Evolutionary conservation across 2,888 invertebrate species (phyloP).

Genomic region (Dynastes grantii): DNA sequence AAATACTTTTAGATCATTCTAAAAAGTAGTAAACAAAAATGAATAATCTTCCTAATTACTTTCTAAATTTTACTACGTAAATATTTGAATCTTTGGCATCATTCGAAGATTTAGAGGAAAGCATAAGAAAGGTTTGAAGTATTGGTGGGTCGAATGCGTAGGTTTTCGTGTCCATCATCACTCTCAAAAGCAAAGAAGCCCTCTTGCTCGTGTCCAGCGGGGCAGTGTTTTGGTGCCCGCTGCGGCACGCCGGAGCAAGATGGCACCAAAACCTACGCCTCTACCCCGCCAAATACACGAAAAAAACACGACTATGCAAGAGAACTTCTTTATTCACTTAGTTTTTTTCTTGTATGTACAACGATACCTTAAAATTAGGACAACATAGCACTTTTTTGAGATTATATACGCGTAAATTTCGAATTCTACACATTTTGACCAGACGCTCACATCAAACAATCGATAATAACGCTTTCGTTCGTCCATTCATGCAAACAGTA

Average conservation of each 20-base stretch:
- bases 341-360: conserved; percentile 58
- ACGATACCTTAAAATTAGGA: conserved; percentile 58
- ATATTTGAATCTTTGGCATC: neutral
- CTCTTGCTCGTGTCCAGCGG: conserved; percentile 71
- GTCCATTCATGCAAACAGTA: conserved; percentile 8
- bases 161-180: conserved; percentile 50
- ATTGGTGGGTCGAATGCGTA: conserved; percentile 50
- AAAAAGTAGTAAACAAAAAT: no score
- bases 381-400: conserved; percentile 56
- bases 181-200: conserved; percentile 66
- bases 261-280: conserved; percentile 76
- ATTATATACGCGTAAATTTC: conserved; percentile 53
- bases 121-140: neutral
- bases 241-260: conserved; percentile 70
- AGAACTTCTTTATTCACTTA: conserved; percentile 70
- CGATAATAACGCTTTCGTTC: neutral
- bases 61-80: conserved; percentile 3
- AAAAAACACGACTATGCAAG: conserved; percentile 70
- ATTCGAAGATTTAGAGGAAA: neutral
- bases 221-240: conserved; percentile 72
- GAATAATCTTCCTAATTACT: no score
- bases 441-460: conserved; percentile 24
- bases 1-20: no score
- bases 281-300: conserved; percentile 70
- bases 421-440: conserved; percentile 48